phyloP scores from a whole-genome alignment of 2,113 vertebrate genomes.

The Aleadryas rufinucha region DNA sequence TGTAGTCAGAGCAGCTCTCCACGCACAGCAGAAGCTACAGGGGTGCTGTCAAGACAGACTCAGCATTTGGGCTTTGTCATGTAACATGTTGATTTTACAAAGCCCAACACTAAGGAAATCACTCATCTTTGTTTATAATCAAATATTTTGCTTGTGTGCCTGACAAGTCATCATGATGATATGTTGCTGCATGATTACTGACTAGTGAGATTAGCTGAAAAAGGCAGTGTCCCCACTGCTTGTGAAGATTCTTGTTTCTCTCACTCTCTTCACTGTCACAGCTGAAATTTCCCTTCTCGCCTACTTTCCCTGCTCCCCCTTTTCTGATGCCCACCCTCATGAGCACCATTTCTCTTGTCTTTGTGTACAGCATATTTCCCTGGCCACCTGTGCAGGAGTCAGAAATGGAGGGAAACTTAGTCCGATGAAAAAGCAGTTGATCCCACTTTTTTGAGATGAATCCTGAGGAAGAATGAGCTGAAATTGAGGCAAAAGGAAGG shows the following conservation, averaged over 20 bases:
- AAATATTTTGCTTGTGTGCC: background rate
- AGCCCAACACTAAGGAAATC: background rate
- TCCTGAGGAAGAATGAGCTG: background rate
- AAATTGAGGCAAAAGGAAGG: background rate
- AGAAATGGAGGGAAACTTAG: background rate
- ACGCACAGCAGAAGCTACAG: background rate
- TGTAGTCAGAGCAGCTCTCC: background rate
- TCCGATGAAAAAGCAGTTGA: background rate
- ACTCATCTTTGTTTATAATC: constrained; percentile 4
- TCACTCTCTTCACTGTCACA: background rate
- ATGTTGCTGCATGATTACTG: background rate
- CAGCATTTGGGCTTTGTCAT: background rate
- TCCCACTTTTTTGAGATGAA: background rate
- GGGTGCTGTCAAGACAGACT: constrained; percentile 11
- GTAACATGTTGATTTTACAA: background rate
- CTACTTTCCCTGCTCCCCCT: background rate
- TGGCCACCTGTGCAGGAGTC: background rate
- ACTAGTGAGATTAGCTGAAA: background rate
- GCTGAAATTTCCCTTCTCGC: background rate
- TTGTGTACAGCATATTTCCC: background rate
- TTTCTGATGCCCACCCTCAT: background rate
- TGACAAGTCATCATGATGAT: background rate
- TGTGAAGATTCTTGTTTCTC: background rate
- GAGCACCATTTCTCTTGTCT: background rate
- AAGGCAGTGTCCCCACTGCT: background rate